Percentiles rank a stretch among this genome's conserved stretches.
Evolutionary conservation across 1,140 invertebrate genomes (phyloP).

Genomic region (Monomorium pharaonis): DNA sequence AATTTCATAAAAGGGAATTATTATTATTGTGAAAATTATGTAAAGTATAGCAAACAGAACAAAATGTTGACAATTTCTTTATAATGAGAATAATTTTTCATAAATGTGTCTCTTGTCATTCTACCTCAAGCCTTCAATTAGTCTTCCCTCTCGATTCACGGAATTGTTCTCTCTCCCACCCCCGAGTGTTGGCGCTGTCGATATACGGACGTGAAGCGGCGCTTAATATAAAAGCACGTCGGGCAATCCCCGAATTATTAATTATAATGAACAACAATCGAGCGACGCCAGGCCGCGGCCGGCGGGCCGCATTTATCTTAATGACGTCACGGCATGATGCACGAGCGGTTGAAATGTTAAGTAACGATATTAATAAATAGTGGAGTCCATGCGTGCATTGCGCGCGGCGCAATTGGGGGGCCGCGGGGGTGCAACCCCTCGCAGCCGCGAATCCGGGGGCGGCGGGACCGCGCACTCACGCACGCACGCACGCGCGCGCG

Average conservation of each 20-base stretch:
- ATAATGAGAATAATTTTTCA: not conserved
- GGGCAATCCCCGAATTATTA: slow-evolving; percentile 42
- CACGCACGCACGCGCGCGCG: slow-evolving; percentile 37
- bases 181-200: not conserved
- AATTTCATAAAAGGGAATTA: not conserved
- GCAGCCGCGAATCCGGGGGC: slow-evolving; percentile 59
- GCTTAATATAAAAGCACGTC: slow-evolving; percentile 43
- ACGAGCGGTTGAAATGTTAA: slow-evolving; percentile 78
- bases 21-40: not conserved
- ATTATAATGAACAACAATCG: slow-evolving; percentile 59
- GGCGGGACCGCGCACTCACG: slow-evolving; percentile 15
- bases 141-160: not conserved
- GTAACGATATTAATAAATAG: slow-evolving; percentile 77
- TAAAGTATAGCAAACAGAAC: not conserved
- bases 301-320: slow-evolving; percentile 72
- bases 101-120: not conserved
- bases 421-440: slow-evolving; percentile 53
- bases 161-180: not conserved
- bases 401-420: slow-evolving; percentile 57
- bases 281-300: slow-evolving; percentile 46
- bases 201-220: not conserved
- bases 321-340: slow-evolving; percentile 70
- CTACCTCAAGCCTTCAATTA: not conserved
- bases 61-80: not conserved
- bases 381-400: slow-evolving; percentile 57